Percentiles rank a stretch among this genome's conserved stretches.
Evolutionary conservation across 2,797 vertebrate genomes (phyloP).

Genomic region (Hapalemur alaotrensis): DNA sequence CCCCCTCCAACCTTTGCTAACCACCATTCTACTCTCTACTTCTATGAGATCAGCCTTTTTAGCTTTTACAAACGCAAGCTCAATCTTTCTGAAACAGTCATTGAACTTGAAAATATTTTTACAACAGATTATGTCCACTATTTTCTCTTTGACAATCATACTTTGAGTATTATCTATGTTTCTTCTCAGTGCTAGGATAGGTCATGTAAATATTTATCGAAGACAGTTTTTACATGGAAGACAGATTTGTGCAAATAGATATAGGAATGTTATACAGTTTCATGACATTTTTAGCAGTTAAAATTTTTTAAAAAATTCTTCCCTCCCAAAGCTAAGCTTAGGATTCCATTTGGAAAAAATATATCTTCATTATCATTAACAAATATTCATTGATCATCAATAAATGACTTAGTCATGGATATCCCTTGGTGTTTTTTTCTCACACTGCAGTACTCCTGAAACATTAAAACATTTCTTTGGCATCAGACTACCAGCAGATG

Average conservation of each 20-base stretch:
- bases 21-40: background rate
- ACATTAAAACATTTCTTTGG: background rate
- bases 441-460: background rate
- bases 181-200: background rate
- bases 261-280: background rate
- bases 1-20: background rate
- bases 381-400: constrained; percentile 22
- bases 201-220: constrained; percentile 51
- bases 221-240: constrained; percentile 36
- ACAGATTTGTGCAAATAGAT: constrained; percentile 34
- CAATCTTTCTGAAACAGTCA: constrained; percentile 10
- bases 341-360: constrained; percentile 25
- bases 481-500: background rate
- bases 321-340: background rate
- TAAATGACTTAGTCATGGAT: background rate
- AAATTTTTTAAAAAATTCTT: background rate
- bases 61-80: background rate
- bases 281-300: background rate
- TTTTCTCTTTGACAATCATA: constrained; percentile 27
- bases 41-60: background rate
- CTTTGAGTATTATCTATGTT: background rate
- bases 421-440: background rate
- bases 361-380: background rate
- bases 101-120: constrained; percentile 32
- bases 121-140: background rate